Percentiles rank a stretch among this genome's conserved stretches.
Conservation (phyloP, 2,888 invertebrate species). For the Harpalus rubripes region DNA sequence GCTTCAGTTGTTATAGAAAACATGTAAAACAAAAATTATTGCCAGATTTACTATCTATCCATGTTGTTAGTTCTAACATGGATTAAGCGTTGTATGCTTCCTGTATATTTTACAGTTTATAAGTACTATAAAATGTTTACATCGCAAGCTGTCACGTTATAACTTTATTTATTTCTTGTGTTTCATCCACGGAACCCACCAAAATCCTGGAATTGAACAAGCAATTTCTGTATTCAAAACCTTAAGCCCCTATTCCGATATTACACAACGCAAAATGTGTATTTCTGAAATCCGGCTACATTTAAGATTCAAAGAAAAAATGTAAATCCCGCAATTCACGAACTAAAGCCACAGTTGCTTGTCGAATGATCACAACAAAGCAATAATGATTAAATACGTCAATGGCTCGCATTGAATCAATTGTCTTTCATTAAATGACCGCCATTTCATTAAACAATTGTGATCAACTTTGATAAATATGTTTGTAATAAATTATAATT, state of each 20-base stretch:
- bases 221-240: constrained; percentile 2
- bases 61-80: too few relatives aligned
- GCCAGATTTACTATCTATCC: too few relatives aligned
- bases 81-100: too few relatives aligned
- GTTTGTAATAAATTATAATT: neutral
- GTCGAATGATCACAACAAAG: neutral
- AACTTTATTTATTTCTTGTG: neutral
- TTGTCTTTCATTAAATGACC: neutral
- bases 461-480: neutral
- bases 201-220: neutral
- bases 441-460: neutral
- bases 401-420: neutral
- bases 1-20: too few relatives aligned
- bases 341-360: neutral
- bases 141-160: neutral
- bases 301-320: neutral
- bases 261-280: neutral
- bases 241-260: neutral
- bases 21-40: too few relatives aligned
- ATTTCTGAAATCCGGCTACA: neutral
- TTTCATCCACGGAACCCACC: neutral
- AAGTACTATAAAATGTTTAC: neutral
- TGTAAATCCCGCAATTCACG: neutral
- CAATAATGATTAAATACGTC: neutral
- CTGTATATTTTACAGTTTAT: too few relatives aligned